Base-by-base conservation (phyloP, 2,888 invertebrate species). In the Heliconius charithonia region DNA sequence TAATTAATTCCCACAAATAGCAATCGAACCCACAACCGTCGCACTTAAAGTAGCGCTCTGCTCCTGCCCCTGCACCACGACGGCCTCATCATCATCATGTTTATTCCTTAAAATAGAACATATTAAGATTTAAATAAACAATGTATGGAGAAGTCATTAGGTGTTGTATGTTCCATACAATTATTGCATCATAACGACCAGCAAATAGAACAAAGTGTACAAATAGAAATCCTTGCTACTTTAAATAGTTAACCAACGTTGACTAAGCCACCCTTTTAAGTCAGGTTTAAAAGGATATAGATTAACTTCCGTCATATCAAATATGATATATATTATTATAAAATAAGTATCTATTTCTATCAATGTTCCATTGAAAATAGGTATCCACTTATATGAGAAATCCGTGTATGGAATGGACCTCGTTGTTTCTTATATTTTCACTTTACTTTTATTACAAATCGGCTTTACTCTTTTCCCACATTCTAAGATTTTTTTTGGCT, bases 251-350 rank as follows among this genome's bases (percentile, higher is more conserved):
- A 59, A 51, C 51, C 19, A 19, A 51, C 51, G 72, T n/a, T n/a
- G 32, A 59, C 59, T 59, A 59, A 59, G 32, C 16, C 59, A 72
- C 72, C 71, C 32, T 72, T 72, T 72, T 59, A n/a, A 59, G 59
- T 16, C 32, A 22, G 7, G n/a, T 13, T 29, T 32, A 59, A 59
- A 59, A 72, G 72, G 72, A 72, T 72, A 72, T 59, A 72, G n/a
- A 19, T 32, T n/a, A 16, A 59, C 32, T 72, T 72, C 72, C 72
- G 72, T 37, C 72, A 72, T 72, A 59, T 37, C 16, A 59, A 32
- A 59, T 72, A 72, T 29, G 56, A 56, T 27, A 71, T 56, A 71
- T 27, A 71, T 72, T 72, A 16, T 56, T 72, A 59, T 69, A 25
- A 45, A 67, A 7, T 7, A 69, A 25, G 13, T 66, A 25, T 25